phyloP scores from a whole-genome alignment of 2,113 vertebrate species.

The Okapia johnstoni region DNA sequence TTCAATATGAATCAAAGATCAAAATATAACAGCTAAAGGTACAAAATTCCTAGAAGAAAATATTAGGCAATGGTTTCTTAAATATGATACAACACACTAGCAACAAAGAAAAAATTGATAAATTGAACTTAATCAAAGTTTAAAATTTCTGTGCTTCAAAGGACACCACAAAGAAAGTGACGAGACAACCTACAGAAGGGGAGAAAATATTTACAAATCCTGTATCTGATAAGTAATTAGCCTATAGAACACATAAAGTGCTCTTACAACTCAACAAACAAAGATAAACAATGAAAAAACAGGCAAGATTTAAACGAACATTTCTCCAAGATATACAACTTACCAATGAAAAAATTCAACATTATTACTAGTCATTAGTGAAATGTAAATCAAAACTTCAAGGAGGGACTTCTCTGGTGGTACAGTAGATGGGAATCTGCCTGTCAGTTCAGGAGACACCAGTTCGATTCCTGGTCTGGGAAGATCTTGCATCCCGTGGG shows the following conservation, averaged over 20 bases:
- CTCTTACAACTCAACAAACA: not conserved
- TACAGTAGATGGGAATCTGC: not conserved
- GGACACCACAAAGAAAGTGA: not conserved
- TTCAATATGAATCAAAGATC: not conserved
- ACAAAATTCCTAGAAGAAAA: not conserved
- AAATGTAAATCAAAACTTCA: not conserved
- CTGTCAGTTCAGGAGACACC: not conserved
- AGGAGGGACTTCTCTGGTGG: not conserved
- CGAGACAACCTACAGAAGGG: not conserved
- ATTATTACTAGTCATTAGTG: not conserved
- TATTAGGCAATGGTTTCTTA: not conserved
- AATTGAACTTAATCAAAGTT: not conserved
- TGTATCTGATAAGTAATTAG: not conserved
- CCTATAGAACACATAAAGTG: not conserved
- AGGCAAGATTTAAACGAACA: not conserved
- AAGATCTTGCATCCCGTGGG: not conserved
- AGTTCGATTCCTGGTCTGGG: not conserved
- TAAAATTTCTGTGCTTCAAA: not conserved
- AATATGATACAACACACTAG: not conserved
- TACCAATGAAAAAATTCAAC: not conserved
- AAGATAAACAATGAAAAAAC: not conserved
- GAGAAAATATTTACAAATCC: slow-evolving; percentile 1
- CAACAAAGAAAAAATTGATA: not conserved
- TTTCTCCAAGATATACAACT: not conserved
- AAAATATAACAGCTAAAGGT: not conserved